Evolutionary conservation across 2,797 vertebrate species (phyloP).

Genomic region (Sardinella longiceps): DNA sequence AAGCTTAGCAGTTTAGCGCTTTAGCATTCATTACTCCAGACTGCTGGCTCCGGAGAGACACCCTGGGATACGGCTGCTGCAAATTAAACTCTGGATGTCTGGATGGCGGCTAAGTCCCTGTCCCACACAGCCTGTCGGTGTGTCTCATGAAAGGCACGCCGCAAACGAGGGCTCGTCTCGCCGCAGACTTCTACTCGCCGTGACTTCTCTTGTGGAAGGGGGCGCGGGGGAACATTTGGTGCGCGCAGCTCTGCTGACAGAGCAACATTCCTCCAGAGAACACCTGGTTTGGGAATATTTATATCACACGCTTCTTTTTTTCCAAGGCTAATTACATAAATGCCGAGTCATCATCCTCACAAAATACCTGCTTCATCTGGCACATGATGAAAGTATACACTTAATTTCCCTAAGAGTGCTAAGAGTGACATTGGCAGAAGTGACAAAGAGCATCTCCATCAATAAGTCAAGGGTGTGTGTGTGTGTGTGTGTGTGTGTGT

Average conservation of each 20-base stretch:
- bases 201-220: background rate
- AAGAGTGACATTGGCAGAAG: background rate
- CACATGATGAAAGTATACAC: background rate
- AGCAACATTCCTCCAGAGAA: constrained; percentile 14
- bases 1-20: constrained; percentile 36
- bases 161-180: background rate
- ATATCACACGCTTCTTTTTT: constrained; percentile 15
- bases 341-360: constrained; percentile 8
- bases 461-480: background rate
- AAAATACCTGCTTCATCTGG: background rate
- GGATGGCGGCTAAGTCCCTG: constrained; percentile 36
- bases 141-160: background rate
- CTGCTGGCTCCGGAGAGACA: constrained; percentile 40
- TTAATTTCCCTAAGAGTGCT: background rate
- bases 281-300: constrained; percentile 22
- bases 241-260: constrained; percentile 1
- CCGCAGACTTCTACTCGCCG: background rate
- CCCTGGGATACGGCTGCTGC: constrained; percentile 41
- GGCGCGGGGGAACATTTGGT: background rate
- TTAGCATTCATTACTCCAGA: constrained; percentile 45
- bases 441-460: background rate
- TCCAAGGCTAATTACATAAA: constrained; percentile 20
- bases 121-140: background rate
- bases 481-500: background rate
- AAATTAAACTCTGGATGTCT: constrained; percentile 44